Percentiles rank a stretch among this genome's conserved stretches.
phyloP scores from a whole-genome alignment of 2,797 vertebrate species.

The Pipistrellus kuhlii region DNA sequence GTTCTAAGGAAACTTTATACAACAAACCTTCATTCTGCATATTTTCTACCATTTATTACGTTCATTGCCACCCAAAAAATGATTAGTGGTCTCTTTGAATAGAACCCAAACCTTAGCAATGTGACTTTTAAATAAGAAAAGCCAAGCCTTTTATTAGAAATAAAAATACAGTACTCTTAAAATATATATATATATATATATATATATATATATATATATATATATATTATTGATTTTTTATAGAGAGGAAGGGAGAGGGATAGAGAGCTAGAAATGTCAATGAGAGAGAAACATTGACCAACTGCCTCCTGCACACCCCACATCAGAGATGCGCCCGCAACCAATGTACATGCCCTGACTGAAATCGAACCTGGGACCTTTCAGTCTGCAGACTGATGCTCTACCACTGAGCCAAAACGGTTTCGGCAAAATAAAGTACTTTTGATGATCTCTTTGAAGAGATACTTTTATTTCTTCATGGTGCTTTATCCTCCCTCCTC shows the following conservation, averaged over 20 bases:
- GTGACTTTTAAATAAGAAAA: not conserved
- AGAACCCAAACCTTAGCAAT: not conserved
- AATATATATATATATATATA: no score
- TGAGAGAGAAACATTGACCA: no score
- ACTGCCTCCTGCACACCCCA: no score
- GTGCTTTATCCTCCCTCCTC: not conserved
- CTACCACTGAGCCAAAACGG: no score
- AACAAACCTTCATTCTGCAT: not conserved
- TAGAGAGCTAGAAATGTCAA: no score
- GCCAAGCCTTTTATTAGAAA: not conserved
- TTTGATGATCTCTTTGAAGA: not conserved
- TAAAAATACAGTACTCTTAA: not conserved
- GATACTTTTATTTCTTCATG: not conserved
- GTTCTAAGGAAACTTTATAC: not conserved
- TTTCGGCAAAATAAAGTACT: not conserved
- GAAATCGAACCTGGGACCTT: no score
- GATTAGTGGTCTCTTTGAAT: not conserved
- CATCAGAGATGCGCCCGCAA: no score
- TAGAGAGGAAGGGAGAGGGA: no score
- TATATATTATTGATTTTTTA: no score
- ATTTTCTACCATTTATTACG: not conserved
- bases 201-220: no score
- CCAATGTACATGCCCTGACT: no score
- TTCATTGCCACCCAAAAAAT: not conserved
- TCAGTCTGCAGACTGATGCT: no score